These are phyloP conservation scores for Oreortyx pictus DNA, from an alignment of 2,797 vertebrate species.

Conservation along the genomic window DNA sequence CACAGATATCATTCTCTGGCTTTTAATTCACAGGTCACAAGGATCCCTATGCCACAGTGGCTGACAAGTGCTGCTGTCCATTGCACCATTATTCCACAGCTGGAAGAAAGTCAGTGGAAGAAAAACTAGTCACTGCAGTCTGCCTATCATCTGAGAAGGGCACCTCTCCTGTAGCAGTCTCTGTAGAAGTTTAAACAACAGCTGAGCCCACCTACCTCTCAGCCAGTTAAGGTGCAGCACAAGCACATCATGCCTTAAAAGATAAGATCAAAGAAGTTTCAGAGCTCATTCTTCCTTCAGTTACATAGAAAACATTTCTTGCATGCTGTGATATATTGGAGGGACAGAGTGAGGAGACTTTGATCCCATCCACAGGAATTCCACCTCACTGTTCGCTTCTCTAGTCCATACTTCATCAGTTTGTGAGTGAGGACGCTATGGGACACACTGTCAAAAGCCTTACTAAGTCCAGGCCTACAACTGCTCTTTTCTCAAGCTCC, in stretches of 20 bases:
- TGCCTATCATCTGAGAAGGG: background rate
- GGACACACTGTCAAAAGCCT: background rate
- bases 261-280: background rate
- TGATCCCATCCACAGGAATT: slow-evolving; percentile 5
- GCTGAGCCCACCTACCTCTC: background rate
- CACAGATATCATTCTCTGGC: background rate
- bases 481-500: background rate
- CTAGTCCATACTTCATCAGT: background rate
- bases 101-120: background rate
- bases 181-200: background rate
- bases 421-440: background rate
- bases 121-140: background rate
- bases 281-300: background rate
- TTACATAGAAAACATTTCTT: background rate
- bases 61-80: background rate
- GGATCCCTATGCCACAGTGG: background rate
- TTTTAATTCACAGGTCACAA: background rate
- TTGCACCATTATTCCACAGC: background rate
- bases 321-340: background rate
- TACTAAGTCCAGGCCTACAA: background rate
- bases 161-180: background rate
- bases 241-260: background rate
- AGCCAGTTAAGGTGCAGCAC: background rate
- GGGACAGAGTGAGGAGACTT: background rate
- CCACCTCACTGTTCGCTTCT: background rate